A percentile compares a stretch with the other conserved stretches of the same genome.
phyloP scores from a whole-genome alignment of 2,113 vertebrate genomes.

The Clarias batrachus region DNA sequence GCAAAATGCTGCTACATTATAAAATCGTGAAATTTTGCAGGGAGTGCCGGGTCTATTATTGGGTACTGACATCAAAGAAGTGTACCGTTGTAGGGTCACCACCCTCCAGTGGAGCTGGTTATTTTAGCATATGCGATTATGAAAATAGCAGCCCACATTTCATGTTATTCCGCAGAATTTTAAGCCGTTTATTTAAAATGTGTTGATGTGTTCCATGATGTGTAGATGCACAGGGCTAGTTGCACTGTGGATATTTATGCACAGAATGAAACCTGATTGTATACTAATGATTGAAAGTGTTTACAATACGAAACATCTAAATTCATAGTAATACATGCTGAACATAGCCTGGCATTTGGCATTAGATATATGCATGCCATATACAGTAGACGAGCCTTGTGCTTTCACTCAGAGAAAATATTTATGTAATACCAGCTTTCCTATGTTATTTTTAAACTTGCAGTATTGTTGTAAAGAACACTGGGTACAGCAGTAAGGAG shows the following conservation, averaged over 20 bases:
- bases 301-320: conserved; percentile 5
- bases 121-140: neutral
- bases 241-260: neutral
- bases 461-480: neutral
- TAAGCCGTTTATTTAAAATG: neutral
- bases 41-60: conserved; percentile 45
- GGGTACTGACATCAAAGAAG: conserved; percentile 44
- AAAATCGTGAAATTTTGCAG: conserved; percentile 26
- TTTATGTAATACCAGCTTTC: neutral
- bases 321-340: neutral
- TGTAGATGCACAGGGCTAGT: neutral
- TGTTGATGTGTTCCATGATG: neutral
- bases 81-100: conserved; percentile 47
- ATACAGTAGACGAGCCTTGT: neutral
- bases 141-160: neutral
- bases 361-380: neutral
- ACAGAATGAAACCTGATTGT: neutral
- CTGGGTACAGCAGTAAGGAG: neutral
- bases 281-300: conserved; percentile 11
- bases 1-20: conserved; percentile 13
- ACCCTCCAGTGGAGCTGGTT: neutral
- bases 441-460: conserved; percentile 14
- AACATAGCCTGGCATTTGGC: conserved; percentile 10
- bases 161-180: neutral
- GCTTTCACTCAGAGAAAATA: neutral